These are phyloP conservation scores for Odocoileus hemionus DNA, from an alignment of 2,113 vertebrate species.

Conservation along the genomic window DNA sequence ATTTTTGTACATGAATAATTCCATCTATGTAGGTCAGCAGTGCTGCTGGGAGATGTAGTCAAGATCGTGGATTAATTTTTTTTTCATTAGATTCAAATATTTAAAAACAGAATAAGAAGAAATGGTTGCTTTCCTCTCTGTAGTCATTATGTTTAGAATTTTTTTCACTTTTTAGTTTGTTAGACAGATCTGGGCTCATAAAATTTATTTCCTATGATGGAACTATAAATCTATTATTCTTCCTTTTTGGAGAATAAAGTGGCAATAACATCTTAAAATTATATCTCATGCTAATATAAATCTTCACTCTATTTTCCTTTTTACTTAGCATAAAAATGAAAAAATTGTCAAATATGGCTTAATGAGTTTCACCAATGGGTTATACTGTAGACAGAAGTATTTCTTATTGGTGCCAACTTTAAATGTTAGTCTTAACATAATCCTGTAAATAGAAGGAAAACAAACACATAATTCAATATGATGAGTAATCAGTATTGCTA, in stretches of 20 bases:
- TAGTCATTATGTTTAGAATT: neutral
- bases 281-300: neutral
- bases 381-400: neutral
- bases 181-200: neutral
- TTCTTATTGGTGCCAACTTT: neutral
- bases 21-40: neutral
- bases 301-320: neutral
- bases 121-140: neutral
- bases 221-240: neutral
- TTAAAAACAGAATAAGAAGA: neutral
- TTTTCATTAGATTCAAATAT: neutral
- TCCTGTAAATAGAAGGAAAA: neutral
- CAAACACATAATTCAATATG: neutral
- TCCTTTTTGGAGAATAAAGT: constrained; percentile 14
- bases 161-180: neutral
- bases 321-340: constrained; percentile 16
- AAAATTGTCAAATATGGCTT: neutral
- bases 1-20: neutral
- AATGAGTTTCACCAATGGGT: neutral
- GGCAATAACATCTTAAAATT: constrained; percentile 16
- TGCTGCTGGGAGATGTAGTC: neutral
- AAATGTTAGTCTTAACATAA: neutral
- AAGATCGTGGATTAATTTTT: neutral
- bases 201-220: constrained; percentile 22
- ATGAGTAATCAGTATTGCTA: neutral